Evolutionary conservation across 2,113 vertebrate genomes (phyloP).

Genomic region (Okapia johnstoni): DNA sequence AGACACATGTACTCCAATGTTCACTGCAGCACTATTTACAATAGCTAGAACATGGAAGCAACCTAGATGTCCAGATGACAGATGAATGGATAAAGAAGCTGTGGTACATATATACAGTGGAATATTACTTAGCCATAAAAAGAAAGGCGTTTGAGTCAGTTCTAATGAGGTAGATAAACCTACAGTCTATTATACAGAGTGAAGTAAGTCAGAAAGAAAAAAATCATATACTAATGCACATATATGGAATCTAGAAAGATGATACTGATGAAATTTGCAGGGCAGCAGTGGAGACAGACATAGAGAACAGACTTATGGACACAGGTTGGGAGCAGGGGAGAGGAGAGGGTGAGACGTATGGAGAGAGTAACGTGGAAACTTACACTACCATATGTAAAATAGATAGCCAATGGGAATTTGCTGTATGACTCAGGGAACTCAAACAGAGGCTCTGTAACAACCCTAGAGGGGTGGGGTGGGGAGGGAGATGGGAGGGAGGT

Average conservation of each 20-base stretch:
- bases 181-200: not conserved
- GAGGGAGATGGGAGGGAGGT: not conserved
- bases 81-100: not conserved
- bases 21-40: not conserved
- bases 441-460: not conserved
- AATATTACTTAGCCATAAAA: not conserved
- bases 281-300: not conserved
- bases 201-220: not conserved
- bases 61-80: not conserved
- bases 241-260: not conserved
- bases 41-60: not conserved
- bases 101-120: not conserved
- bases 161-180: not conserved
- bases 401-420: not conserved
- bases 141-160: not conserved
- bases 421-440: not conserved
- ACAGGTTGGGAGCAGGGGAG: not conserved
- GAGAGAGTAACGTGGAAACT: not conserved
- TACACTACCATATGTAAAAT: not conserved
- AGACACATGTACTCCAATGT: not conserved
- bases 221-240: not conserved
- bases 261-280: not conserved
- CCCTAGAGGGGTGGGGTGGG: not conserved
- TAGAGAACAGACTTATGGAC: not conserved
- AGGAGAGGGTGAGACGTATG: not conserved